Evolutionary conservation across 1,140 invertebrate species (phyloP).

Genomic region (Phthorimaea operculella): DNA sequence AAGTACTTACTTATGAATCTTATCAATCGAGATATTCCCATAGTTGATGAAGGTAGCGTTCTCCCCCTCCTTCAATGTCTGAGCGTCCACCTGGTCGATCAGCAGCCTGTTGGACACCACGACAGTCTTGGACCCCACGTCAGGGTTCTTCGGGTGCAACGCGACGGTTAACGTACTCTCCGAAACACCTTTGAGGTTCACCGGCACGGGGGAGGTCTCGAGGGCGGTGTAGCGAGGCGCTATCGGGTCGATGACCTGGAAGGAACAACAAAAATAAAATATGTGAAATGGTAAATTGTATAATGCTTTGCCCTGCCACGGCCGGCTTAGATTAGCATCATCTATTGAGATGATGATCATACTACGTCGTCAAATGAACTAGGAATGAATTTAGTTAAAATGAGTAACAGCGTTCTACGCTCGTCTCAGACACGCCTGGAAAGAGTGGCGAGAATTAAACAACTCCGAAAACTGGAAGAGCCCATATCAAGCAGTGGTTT

Average conservation of each 20-base stretch:
- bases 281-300: too few relatives aligned
- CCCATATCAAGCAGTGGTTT: too few relatives aligned
- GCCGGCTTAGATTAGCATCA: too few relatives aligned
- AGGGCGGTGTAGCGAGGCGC: conserved; percentile 95
- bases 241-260: conserved; percentile 89
- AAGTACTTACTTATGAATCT: conserved; percentile 78
- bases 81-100: conserved; percentile 89
- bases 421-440: too few relatives aligned
- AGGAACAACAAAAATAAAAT: conserved; percentile 5
- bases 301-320: too few relatives aligned
- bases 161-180: conserved; percentile 55
- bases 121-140: conserved; percentile 87
- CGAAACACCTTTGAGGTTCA: conserved; percentile 76
- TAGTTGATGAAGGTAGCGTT: conserved; percentile 97
- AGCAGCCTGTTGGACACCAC: conserved; percentile 79
- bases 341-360: too few relatives aligned
- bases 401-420: too few relatives aligned
- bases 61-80: neutral
- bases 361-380: too few relatives aligned
- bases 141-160: conserved; percentile 80
- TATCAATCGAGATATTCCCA: conserved; percentile 94
- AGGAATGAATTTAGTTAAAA: too few relatives aligned
- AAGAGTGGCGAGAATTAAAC: too few relatives aligned
- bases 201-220: conserved; percentile 57
- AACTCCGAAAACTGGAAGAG: too few relatives aligned